Percentiles rank a stretch among this genome's conserved stretches.
Evolutionary conservation across 1,140 invertebrate genomes (phyloP).

Genomic region (Stenopsyche tienmushanensis): DNA sequence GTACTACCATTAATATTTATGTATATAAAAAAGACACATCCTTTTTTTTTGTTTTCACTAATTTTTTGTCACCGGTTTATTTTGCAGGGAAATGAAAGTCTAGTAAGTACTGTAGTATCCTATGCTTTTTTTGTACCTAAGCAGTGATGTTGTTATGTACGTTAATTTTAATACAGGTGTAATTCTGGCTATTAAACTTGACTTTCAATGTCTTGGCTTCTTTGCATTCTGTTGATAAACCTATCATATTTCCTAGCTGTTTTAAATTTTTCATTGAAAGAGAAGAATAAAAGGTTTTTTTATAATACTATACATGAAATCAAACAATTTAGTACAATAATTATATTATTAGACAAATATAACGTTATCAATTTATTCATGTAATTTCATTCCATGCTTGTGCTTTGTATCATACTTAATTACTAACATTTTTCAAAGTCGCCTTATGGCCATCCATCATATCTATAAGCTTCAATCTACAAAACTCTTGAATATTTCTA

Average conservation of each 20-base stretch:
- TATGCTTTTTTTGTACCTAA: slow-evolving; percentile 11
- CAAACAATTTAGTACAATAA: not conserved
- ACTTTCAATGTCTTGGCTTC: slow-evolving; percentile 18
- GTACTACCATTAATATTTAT: not conserved
- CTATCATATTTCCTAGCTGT: not conserved
- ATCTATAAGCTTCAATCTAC: too few species aligned
- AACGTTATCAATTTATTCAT: not conserved
- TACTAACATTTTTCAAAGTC: slow-evolving; percentile 15
- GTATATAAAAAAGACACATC: slow-evolving; percentile 19
- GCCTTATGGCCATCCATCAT: slow-evolving; percentile 22
- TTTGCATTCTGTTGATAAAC: slow-evolving; percentile 9
- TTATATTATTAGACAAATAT: not conserved
- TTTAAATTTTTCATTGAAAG: not conserved
- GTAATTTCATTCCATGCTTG: not conserved
- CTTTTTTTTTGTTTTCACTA: slow-evolving; percentile 35
- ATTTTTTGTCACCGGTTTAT: slow-evolving; percentile 47
- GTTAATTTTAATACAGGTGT: not conserved
- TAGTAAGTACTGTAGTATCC: slow-evolving; percentile 62
- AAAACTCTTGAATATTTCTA: too few species aligned
- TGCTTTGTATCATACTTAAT: not conserved
- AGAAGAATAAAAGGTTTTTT: not conserved
- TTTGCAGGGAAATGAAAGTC: slow-evolving; percentile 72
- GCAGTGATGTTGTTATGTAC: too few species aligned
- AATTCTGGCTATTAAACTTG: not conserved
- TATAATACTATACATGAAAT: slow-evolving; percentile 7